Percentiles rank a stretch among this genome's conserved stretches.
phyloP scores from a whole-genome alignment of 1,140 invertebrate species.

The Meloidogyne floridensis region DNA sequence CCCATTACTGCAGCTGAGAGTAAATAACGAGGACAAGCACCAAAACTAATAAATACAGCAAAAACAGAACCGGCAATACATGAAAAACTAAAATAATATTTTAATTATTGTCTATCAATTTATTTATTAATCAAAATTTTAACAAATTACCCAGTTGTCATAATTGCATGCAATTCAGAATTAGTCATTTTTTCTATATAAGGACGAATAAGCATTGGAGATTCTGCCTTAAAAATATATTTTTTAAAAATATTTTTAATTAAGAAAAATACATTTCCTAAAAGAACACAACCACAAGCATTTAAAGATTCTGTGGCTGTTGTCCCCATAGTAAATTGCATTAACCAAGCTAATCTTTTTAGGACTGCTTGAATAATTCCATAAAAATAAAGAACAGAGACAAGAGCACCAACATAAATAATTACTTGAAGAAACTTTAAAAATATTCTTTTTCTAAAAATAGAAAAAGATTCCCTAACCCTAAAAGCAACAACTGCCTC shows the following conservation, averaged over 20 bases:
- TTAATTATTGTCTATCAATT: too few species aligned
- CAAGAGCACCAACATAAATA: constrained; percentile 55
- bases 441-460: neutral
- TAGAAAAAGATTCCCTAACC: constrained; percentile 68
- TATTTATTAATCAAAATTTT: neutral
- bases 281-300: constrained; percentile 83
- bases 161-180: constrained; percentile 87
- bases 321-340: constrained; percentile 71
- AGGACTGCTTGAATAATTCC: constrained; percentile 72
- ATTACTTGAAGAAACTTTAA: constrained; percentile 68
- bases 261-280: constrained; percentile 73
- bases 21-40: constrained; percentile 76
- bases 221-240: constrained; percentile 70
- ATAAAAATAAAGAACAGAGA: constrained; percentile 80
- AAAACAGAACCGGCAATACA: constrained; percentile 90
- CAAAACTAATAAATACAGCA: constrained; percentile 74
- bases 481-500: constrained; percentile 69
- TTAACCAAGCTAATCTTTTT: constrained; percentile 20
- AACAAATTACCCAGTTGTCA: constrained; percentile 76
- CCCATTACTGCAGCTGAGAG: constrained; percentile 62
- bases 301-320: constrained; percentile 87
- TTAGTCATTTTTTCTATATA: constrained; percentile 79
- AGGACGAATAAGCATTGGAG: constrained; percentile 81
- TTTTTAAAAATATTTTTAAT: neutral
- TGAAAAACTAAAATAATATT: constrained; percentile 72